Base-by-base conservation (phyloP, 2,113 vertebrate genomes). In the Tachuris rubrigastra region DNA sequence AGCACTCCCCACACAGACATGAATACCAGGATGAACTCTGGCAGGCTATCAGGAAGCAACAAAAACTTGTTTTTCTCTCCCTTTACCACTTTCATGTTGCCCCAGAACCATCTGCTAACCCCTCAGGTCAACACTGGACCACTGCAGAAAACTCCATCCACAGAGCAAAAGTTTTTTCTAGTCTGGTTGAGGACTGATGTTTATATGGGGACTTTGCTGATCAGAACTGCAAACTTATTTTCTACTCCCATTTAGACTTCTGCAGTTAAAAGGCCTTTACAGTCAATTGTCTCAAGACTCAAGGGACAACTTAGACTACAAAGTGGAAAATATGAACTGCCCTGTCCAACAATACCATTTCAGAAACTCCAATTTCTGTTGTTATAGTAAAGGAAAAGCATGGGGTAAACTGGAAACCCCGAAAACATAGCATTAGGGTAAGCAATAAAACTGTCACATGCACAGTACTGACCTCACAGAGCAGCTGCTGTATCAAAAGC, bases 391-490 rank as follows among this genome's bases (percentile, higher is more conserved):
- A 62, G 62, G 30, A 82, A 18, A 30, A 85, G 56, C 71, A 22
- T 0, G 0, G 39, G 30, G 30, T 5, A 1, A 55, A 66, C 14
- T 19, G 33, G 59, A 58, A 66, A 68, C 5, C 31, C 50, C 15
- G 18, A 35, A 35, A 73, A 1, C 1, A 2, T 2, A 22, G 12
- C 49, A 62, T 39, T 13, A 71, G 59, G 23, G 31, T 24, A 58
- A 66, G 42, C 31, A 52, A 52, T 52, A 50, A 50, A 75, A 74
- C 21, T 28, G 15, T 63, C 22, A 41, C 5, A 11, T 22, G 53
- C 47, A 62, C 24, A 72, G 15, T 8, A 49, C 35, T 27, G 33
- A 80, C 59, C 58, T 37, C 69, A 37, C 24, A 58, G 55, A 90
- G 44, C 58, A 74, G 63, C 27, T 62, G 30, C 60, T 31, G 3